phyloP scores from a whole-genome alignment of 2,113 vertebrate species.

The Labrus mixtus region DNA sequence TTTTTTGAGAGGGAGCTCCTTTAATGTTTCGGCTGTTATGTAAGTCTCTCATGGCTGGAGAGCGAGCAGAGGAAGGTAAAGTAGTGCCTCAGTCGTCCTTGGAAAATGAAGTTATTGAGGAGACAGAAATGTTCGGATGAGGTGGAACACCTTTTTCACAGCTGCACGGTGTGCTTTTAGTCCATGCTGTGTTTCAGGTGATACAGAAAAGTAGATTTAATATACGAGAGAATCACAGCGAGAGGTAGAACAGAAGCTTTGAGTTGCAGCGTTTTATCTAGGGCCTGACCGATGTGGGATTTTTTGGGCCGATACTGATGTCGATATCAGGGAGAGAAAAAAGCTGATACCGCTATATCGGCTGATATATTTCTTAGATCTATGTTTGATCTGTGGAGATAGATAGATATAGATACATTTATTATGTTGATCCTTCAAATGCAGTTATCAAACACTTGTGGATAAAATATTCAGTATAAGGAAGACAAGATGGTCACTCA shows the following conservation, averaged over 20 bases:
- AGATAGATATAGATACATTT: too few species aligned
- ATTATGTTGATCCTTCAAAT: too few species aligned
- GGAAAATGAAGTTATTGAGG: constrained; percentile 22
- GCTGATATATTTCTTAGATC: too few species aligned
- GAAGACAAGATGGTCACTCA: too few species aligned
- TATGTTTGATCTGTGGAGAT: too few species aligned
- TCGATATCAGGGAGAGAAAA: too few species aligned
- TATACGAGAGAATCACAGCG: neutral
- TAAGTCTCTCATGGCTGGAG: constrained; percentile 33
- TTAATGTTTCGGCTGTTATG: constrained; percentile 42
- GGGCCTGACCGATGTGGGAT: too few species aligned
- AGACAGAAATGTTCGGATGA: constrained; percentile 11
- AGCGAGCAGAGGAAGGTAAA: constrained; percentile 8
- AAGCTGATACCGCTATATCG: too few species aligned
- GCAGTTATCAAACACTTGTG: too few species aligned
- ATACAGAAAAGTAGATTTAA: neutral
- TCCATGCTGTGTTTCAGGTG: too few species aligned
- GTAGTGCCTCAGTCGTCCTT: constrained; percentile 12
- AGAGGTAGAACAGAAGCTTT: neutral
- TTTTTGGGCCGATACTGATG: too few species aligned
- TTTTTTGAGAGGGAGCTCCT: constrained; percentile 28
- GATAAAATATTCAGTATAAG: too few species aligned
- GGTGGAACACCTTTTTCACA: constrained; percentile 2
- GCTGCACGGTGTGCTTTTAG: constrained; percentile 5
- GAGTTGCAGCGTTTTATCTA: neutral